phyloP scores from a whole-genome alignment of 2,113 vertebrate species.

The Chauna torquata region DNA sequence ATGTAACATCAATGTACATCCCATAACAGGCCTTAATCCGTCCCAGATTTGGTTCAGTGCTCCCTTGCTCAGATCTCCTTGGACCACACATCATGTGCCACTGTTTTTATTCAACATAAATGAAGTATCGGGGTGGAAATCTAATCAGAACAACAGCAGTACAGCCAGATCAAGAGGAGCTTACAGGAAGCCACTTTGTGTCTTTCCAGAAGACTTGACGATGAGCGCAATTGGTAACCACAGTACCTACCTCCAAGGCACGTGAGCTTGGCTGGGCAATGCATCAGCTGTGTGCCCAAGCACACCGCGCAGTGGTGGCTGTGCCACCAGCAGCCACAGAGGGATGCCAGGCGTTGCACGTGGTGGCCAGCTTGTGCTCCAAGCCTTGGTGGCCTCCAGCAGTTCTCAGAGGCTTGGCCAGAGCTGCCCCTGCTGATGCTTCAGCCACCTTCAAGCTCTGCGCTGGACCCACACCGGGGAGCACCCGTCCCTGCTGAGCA shows the following conservation, averaged over 20 bases:
- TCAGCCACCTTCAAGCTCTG: background rate
- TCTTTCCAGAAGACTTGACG: conserved; percentile 20
- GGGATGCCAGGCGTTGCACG: fast-evolving
- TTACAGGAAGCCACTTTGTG: background rate
- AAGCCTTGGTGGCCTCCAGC: fast-evolving
- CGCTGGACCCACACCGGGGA: background rate
- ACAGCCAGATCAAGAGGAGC: conserved; percentile 50
- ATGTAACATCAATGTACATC: conserved; percentile 72
- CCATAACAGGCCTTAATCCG: conserved; percentile 59
- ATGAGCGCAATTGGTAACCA: background rate
- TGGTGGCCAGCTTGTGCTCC: background rate
- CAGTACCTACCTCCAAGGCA: background rate
- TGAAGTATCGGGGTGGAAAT: conserved; percentile 12
- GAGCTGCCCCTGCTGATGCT: background rate
- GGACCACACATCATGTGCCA: conserved; percentile 68
- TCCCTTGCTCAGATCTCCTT: conserved; percentile 61
- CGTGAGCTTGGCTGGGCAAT: background rate
- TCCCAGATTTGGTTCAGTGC: conserved; percentile 60
- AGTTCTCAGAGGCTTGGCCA: background rate
- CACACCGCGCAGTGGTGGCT: fast-evolving
- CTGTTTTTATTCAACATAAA: conserved; percentile 52
- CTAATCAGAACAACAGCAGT: conserved; percentile 8
- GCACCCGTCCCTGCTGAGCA: background rate
- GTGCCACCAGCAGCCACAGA: fast-evolving
- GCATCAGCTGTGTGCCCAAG: background rate